These are phyloP conservation scores for Amitus sp. DNA, from an alignment of 2,888 invertebrate species.

Conservation along the genomic window DNA sequence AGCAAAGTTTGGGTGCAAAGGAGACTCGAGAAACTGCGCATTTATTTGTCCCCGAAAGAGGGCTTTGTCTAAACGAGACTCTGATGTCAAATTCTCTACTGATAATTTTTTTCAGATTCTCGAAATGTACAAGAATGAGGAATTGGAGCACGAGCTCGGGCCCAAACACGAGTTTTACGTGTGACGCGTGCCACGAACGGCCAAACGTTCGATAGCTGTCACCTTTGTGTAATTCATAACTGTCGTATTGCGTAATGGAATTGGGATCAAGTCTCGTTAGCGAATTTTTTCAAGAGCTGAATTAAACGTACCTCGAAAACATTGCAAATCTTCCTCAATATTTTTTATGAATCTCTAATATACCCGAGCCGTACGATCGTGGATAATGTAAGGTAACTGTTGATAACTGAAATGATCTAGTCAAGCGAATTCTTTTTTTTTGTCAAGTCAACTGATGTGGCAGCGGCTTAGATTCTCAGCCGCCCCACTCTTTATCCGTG, in stretches of 20 bases:
- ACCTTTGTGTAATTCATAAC: constrained; percentile 55
- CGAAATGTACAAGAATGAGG: constrained; percentile 94
- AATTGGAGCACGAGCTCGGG: constrained; percentile 88
- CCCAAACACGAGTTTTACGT: constrained; percentile 92
- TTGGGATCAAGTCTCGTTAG: constrained; percentile 64
- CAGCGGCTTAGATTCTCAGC: not conserved
- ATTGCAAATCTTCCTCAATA: constrained; percentile 55
- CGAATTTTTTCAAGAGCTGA: constrained; percentile 41
- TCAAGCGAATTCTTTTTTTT: constrained; percentile 52
- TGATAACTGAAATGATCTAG: constrained; percentile 59
- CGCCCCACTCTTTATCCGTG: constrained; percentile 33
- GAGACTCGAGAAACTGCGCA: too few relatives aligned
- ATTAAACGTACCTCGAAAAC: constrained; percentile 49
- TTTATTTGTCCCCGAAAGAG: too few relatives aligned
- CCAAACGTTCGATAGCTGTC: constrained; percentile 40
- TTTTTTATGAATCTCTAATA: constrained; percentile 58
- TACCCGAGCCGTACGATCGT: constrained; percentile 53
- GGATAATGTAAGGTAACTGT: constrained; percentile 51
- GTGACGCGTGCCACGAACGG: constrained; percentile 68
- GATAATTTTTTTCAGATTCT: constrained; percentile 72
- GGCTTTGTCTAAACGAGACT: too few relatives aligned
- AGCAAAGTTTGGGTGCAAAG: too few relatives aligned
- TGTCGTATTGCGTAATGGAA: constrained; percentile 60
- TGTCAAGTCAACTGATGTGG: not conserved
- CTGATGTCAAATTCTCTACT: too few relatives aligned